phyloP scores from a whole-genome alignment of 1,140 invertebrate genomes.

The Pseudomyrmex pallidus region DNA sequence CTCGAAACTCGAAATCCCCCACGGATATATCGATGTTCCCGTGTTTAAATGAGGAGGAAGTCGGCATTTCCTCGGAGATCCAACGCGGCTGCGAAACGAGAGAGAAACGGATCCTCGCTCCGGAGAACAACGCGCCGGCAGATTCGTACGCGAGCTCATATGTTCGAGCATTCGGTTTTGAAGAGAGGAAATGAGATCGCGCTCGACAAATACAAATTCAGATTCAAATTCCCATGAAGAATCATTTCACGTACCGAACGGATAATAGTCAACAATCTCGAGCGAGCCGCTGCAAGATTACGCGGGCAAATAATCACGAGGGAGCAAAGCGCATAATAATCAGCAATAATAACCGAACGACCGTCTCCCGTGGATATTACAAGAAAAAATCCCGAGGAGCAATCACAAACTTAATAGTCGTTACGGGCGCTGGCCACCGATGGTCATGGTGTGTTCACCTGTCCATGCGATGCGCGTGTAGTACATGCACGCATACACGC shows the following conservation, averaged over 20 bases:
- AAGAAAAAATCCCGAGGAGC: constrained; percentile 73
- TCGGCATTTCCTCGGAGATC: constrained; percentile 52
- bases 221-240: not conserved
- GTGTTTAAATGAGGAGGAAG: constrained; percentile 67
- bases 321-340: constrained; percentile 12
- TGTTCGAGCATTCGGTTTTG: not conserved
- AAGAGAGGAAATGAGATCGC: not conserved
- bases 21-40: constrained; percentile 65
- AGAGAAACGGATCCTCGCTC: constrained; percentile 71
- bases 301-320: not conserved
- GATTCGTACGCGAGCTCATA: not conserved
- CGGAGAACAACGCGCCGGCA: not conserved
- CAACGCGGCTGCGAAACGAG: constrained; percentile 44
- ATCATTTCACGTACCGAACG: not conserved
- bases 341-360: constrained; percentile 13
- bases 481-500: constrained; percentile 18
- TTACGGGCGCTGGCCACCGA: constrained; percentile 77
- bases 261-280: constrained; percentile 1
- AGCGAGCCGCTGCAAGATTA: not conserved
- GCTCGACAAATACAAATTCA: not conserved
- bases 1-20: constrained; percentile 68
- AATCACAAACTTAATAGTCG: constrained; percentile 75
- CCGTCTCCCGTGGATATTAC: not conserved
- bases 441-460: constrained; percentile 80
- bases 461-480: constrained; percentile 60